Conservation (phyloP, 2,797 vertebrate genomes). For the Denticeps clupeoides region DNA sequence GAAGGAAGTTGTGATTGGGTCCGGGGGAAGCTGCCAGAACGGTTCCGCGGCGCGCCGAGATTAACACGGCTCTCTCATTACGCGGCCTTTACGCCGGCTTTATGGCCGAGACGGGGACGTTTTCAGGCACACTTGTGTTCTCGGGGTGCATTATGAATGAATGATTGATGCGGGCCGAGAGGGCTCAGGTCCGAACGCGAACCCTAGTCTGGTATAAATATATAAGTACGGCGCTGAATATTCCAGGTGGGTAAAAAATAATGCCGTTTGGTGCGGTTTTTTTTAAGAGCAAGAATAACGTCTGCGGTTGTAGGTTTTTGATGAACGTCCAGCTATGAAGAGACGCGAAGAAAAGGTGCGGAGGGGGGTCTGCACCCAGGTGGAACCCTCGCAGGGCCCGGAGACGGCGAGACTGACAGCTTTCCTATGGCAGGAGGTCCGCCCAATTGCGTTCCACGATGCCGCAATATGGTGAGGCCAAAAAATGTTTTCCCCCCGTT, state of each 20-base stretch:
- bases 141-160: conserved; percentile 50
- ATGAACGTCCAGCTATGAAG: too few species aligned
- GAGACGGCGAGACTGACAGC: not conserved
- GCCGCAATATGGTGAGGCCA: too few species aligned
- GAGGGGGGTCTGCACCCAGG: conserved; percentile 5
- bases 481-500: conserved; percentile 34
- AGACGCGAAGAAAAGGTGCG: too few species aligned
- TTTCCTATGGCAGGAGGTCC: not conserved
- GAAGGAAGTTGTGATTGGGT: conserved; percentile 65
- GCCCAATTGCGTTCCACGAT: conserved; percentile 2
- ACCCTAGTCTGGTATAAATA: conserved; percentile 49
- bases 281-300: too few species aligned
- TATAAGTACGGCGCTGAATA: conserved; percentile 45
- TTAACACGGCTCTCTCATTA: conserved; percentile 61
- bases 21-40: conserved; percentile 49
- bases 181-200: conserved; percentile 30
- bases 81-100: conserved; percentile 48
- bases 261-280: conserved; percentile 22
- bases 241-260: conserved; percentile 40
- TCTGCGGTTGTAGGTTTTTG: too few species aligned
- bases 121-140: conserved; percentile 56
- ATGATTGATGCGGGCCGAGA: conserved; percentile 40
- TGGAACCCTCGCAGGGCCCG: not conserved
- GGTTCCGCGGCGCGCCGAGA: conserved; percentile 56
- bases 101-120: conserved; percentile 50